These are phyloP conservation scores for Drosophila rubida DNA, from an alignment of 2,888 invertebrate genomes.

Conservation along the genomic window DNA sequence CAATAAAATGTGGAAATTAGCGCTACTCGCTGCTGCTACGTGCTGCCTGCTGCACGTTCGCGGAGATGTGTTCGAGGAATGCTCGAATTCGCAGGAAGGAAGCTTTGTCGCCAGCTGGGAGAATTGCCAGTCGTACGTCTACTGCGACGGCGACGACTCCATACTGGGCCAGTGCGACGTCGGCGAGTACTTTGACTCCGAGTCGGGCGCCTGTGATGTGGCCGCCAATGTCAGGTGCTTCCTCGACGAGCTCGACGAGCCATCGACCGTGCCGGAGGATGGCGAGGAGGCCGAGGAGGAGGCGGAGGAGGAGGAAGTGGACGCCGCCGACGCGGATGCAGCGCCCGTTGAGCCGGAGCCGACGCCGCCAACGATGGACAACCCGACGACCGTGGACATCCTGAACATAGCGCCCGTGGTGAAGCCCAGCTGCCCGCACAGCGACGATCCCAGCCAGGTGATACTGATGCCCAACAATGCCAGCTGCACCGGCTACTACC, in stretches of 20 bases:
- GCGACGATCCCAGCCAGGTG: slow-evolving; percentile 78
- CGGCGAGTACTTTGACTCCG: slow-evolving; percentile 72
- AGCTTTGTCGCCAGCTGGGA: slow-evolving; percentile 72
- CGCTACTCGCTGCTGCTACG: slow-evolving; percentile 1
- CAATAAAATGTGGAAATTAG: slow-evolving; percentile 50
- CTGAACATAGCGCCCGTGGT: slow-evolving; percentile 66
- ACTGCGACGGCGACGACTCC: slow-evolving; percentile 79
- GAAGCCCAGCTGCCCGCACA: slow-evolving; percentile 67
- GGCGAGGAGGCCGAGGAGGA: slow-evolving; percentile 16
- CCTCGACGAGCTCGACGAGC: slow-evolving; percentile 64
- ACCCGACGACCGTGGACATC: slow-evolving; percentile 50
- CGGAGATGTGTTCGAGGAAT: slow-evolving; percentile 66
- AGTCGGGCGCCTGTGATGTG: slow-evolving; percentile 70
- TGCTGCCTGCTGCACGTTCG: slow-evolving; percentile 39
- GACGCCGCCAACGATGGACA: slow-evolving; percentile 48
- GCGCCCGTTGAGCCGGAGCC: slow-evolving; percentile 27
- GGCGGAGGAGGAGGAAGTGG: slow-evolving; percentile 29
- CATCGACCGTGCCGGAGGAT: too few species aligned
- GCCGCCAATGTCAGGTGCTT: slow-evolving; percentile 72
- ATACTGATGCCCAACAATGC: slow-evolving; percentile 74
- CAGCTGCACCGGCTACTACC: slow-evolving; percentile 81
- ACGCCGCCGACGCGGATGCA: slow-evolving; percentile 15
- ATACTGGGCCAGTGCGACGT: slow-evolving; percentile 72
- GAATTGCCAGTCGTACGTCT: slow-evolving; percentile 79
- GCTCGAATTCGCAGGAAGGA: slow-evolving; percentile 54